Base-by-base conservation (phyloP, 2,888 invertebrate species). In the Unio delphinus region DNA sequence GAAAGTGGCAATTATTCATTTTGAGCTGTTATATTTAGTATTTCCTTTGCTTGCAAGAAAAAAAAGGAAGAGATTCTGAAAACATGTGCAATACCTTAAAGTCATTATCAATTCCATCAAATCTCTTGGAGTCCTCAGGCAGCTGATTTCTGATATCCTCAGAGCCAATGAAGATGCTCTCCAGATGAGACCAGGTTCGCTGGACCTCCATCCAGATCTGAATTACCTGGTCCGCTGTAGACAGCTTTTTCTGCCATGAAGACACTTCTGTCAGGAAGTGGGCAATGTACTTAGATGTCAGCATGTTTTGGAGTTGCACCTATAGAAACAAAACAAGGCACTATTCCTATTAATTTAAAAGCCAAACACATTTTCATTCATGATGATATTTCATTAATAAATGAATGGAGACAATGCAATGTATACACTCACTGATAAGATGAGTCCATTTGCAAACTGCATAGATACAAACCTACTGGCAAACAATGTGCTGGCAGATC, bases 141-240 rank as follows among this genome's bases (percentile, higher is more conserved):
- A 98, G 91, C 89, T 98, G 97, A 86, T 95, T 95, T 72, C 97
- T 93, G 81, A 98, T 98, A 90, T 98, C 98, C 90, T 98, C 97
- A 0, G 98, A 97, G 80, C 97, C 97, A 94, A 98, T 97, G 89
- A 98, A 98, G 88, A 98, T 98, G 84, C 97, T 97, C 91, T 98
- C 98, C 74, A 98, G 92, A 91, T 98, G 97, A 84, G 95, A 95
- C 98, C 98, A 98, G 34, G 97, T 97, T 69, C 98, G 92, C 91
- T 98, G 98, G 34, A 98, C 97, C 91, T 98, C 98, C 91, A 97
- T 96, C 96, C 88, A 89, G 75, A 90, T 90, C 30, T 83, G 81
- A 70, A 90, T 90, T n/a, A 92, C 97, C 92, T 97, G 96, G 91
- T 98, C 98, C 56, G 98, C 97, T 78, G 95, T 93, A 74, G 95